phyloP scores from a whole-genome alignment of 2,113 vertebrate genomes.

The Sander lucioperca region DNA sequence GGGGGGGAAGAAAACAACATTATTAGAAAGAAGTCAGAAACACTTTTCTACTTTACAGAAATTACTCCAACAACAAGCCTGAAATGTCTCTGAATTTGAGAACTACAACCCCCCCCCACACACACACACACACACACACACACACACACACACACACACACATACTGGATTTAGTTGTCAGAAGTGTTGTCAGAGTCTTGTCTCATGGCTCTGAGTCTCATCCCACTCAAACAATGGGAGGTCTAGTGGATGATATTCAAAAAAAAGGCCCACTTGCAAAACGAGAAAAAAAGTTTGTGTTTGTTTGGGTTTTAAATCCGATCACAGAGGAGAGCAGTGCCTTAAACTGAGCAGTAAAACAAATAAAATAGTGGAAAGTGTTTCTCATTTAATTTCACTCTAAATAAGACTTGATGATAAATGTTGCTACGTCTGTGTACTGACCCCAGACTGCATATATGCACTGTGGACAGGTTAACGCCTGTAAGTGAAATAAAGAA shows the following conservation, averaged over 20 bases:
- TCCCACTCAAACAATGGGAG: conserved; percentile 56
- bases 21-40: conserved; percentile 39
- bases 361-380: neutral
- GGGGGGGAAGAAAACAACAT: conserved; percentile 8
- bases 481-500: conserved; percentile 51
- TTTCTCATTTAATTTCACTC: neutral
- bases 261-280: conserved; percentile 29
- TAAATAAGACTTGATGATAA: neutral
- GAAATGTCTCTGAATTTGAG: conserved; percentile 47
- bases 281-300: too few relatives aligned
- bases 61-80: conserved; percentile 27
- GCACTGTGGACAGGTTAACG: neutral
- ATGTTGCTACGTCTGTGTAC: neutral
- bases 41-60: neutral
- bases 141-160: neutral
- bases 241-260: conserved; percentile 39
- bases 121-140: too few relatives aligned
- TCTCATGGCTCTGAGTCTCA: conserved; percentile 21
- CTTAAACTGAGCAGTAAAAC: neutral
- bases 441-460: conserved; percentile 15
- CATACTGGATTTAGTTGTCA: conserved; percentile 53
- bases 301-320: conserved; percentile 13
- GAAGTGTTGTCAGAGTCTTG: conserved; percentile 38
- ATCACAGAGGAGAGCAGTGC: neutral
- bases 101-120: conserved; percentile 21